Evolutionary conservation across 2,888 invertebrate genomes (phyloP), one percentile per base, ranked within the genome.

Genomic region (Yponomeuta sedellus): DNA sequence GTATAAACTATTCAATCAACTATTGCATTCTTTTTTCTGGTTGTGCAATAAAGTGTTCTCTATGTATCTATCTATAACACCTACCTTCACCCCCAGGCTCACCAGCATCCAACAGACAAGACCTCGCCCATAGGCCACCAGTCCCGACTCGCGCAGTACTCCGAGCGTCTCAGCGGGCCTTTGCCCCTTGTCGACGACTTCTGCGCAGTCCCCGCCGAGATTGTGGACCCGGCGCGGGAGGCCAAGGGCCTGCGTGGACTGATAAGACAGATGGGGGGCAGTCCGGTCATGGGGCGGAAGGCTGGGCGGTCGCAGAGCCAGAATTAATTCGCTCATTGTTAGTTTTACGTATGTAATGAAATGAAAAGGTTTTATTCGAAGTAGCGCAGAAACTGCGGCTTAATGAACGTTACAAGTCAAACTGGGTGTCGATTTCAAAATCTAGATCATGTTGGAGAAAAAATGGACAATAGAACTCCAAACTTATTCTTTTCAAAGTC

Each of bases 111-210:
- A 66, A 77, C 68, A 67, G 88, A 82, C 71, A 91, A 77, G 74
- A 91, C 74, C 79, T 94, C 84, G 75, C 88, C 85, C 70, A 93
- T 73, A 75, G 92, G 82, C 79, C 95, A 84, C 92, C 96, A 73
- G 85, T 94, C 86, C 81, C 95, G 76, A 83, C 93, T 82, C 86
- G 94, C 84, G 84, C 95, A 75, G 92, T 94, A 80, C 93, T 88
- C 90, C 0, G 91, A 91, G 67, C 80, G 88, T 0, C 80, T 91
- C 11, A 86, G 81, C 69, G 91, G 96, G 0, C 96, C 96, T 0
- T 83, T 94, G 10, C 97, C 97, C 67, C 92, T 98, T 56, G 95
- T 97, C 73, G 98, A 98, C 81, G 98, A 98, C 84, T 98, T 98
- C 88, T 97, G 96, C 78, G 96, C 96, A 25, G 96, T 97, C 70